Percentiles rank a stretch among this genome's conserved stretches.
Conservation (phyloP, 2,888 invertebrate species). For the Pollenia labialis region DNA sequence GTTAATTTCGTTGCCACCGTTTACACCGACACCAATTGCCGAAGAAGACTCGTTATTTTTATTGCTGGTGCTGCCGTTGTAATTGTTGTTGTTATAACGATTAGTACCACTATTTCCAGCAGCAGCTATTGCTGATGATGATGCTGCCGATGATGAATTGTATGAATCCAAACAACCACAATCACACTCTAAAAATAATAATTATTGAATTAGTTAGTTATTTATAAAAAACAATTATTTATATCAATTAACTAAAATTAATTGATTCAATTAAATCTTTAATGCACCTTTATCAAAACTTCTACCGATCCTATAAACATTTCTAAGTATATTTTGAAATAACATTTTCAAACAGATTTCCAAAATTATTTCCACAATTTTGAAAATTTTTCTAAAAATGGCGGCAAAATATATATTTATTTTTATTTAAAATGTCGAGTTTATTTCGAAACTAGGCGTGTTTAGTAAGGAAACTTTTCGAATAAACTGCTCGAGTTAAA, state of each 20-base stretch:
- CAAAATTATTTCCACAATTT: conserved; percentile 60
- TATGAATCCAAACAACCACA: conserved; percentile 84
- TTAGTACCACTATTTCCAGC: conserved; percentile 54
- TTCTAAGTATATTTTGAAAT: conserved; percentile 68
- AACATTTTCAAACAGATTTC: conserved; percentile 64
- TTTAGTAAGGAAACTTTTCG: conserved; percentile 63
- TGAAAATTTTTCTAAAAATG: conserved; percentile 45
- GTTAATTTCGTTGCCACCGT: conserved; percentile 74
- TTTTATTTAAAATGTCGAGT: conserved; percentile 2
- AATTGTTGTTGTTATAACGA: conserved; percentile 44
- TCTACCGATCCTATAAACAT: conserved; percentile 65
- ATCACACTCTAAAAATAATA: conserved; percentile 81
- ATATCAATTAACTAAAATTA: background rate
- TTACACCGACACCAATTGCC: conserved; percentile 76
- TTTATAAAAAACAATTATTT: background rate
- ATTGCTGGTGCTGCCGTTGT: conserved; percentile 57
- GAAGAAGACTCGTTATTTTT: conserved; percentile 71
- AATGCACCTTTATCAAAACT: conserved; percentile 65
- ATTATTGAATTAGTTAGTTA: background rate
- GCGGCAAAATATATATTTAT: background rate
- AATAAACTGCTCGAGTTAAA: conserved; percentile 66
- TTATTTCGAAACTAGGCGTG: conserved; percentile 63
- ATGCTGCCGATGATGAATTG: conserved; percentile 70
- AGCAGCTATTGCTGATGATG: conserved; percentile 68
- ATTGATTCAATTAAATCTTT: background rate